Conservation (phyloP, 2,797 vertebrate genomes). For the Dendrocincla tyrannina region DNA sequence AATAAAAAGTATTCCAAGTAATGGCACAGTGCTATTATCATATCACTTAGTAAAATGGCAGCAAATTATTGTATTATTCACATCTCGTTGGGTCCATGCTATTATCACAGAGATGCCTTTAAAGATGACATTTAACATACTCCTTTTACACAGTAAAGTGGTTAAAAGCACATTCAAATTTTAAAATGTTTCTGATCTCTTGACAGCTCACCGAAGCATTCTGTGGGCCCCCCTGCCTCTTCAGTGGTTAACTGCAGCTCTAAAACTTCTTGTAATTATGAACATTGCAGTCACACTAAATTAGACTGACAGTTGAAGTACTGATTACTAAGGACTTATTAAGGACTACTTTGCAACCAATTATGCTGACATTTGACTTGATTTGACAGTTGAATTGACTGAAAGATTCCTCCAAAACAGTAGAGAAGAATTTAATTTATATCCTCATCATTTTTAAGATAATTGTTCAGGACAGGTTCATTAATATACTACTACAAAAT, state of each 20-base stretch:
- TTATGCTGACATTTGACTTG: conserved; percentile 76
- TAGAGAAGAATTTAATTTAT: conserved; percentile 65
- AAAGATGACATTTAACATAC: conserved; percentile 67
- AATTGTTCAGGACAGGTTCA: conserved; percentile 56
- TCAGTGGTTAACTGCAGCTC: conserved; percentile 63
- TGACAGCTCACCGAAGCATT: conserved; percentile 67
- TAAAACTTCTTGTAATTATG: conserved; percentile 74
- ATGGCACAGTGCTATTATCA: conserved; percentile 69
- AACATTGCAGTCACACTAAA: conserved; percentile 71
- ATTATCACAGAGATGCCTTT: conserved; percentile 63
- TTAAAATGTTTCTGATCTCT: conserved; percentile 65
- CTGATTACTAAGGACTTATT: conserved; percentile 76
- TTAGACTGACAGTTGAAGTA: conserved; percentile 75
- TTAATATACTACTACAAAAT: conserved; percentile 52
- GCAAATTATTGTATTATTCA: conserved; percentile 75
- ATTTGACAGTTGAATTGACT: conserved; percentile 73
- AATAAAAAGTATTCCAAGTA: conserved; percentile 71
- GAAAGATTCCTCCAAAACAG: conserved; percentile 67
- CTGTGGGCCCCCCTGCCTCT: conserved; percentile 56
- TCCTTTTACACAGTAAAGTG: conserved; percentile 64
- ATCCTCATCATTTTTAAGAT: conserved; percentile 55
- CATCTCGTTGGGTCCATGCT: conserved; percentile 62
- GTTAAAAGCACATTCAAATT: conserved; percentile 71
- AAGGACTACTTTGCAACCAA: conserved; percentile 75
- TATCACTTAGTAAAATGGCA: conserved; percentile 72